Evolutionary conservation across 2,113 vertebrate species (phyloP).

Genomic region (Neoarius graeffei): DNA sequence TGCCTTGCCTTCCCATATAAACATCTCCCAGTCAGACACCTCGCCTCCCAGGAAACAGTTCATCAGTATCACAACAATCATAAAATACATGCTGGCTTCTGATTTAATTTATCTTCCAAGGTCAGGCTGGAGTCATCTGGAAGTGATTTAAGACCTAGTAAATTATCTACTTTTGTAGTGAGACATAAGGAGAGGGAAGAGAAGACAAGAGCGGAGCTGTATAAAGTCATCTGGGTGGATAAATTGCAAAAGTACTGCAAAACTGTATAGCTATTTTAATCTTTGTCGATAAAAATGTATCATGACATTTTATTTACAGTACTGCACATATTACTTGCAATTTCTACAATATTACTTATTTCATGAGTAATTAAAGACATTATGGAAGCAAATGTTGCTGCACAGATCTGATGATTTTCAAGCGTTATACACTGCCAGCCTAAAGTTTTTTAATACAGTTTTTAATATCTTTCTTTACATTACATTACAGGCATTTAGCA

Average conservation of each 20-base stretch:
- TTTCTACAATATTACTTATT: neutral
- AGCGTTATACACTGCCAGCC: neutral
- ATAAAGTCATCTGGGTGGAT: neutral
- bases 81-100: slow-evolving; percentile 47
- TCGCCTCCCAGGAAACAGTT: slow-evolving; percentile 54
- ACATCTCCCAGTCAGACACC: slow-evolving; percentile 44
- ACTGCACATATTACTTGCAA: neutral
- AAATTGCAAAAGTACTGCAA: neutral
- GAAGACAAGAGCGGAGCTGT: neutral
- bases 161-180: neutral
- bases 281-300: neutral
- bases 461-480: neutral
- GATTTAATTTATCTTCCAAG: slow-evolving; percentile 50
- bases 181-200: neutral
- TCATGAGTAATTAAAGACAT: neutral
- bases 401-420: neutral
- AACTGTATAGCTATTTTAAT: neutral
- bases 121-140: slow-evolving; percentile 52
- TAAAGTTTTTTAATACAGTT: neutral
- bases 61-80: slow-evolving; percentile 44
- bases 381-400: neutral
- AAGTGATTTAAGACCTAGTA: slow-evolving; percentile 42
- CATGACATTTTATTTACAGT: neutral
- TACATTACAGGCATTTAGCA: no score
- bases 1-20: slow-evolving; percentile 38